A percentile compares a stretch with the other conserved stretches of the same genome.
These are phyloP conservation scores for Phyllotreta striolata DNA, from an alignment of 2,888 invertebrate species.

Conservation along the genomic window DNA sequence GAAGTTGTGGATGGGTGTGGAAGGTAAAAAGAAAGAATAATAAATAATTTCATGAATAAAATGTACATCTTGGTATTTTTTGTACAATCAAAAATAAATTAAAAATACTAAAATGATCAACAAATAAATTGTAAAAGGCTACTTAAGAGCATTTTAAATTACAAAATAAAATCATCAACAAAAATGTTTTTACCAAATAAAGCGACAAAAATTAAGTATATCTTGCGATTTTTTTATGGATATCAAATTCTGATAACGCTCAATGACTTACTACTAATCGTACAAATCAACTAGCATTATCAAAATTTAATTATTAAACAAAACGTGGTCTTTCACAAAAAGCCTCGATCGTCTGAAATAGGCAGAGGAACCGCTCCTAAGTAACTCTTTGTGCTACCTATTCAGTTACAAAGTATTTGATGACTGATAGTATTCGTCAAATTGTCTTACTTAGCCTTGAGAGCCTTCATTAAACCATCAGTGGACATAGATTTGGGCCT, in stretches of 20 bases:
- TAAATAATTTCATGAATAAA: constrained; percentile 39
- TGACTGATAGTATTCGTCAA: constrained; percentile 1
- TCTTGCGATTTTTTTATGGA: not conserved
- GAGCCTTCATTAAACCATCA: constrained; percentile 65
- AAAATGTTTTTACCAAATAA: not conserved
- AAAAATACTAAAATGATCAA: constrained; percentile 29
- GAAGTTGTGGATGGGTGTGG: too few relatives aligned
- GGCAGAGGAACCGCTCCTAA: constrained; percentile 15
- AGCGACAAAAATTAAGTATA: too few relatives aligned
- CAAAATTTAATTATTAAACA: constrained; percentile 5
- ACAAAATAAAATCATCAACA: not conserved
- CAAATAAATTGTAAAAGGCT: constrained; percentile 28
- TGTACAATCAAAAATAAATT: constrained; percentile 40
- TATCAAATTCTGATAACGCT: too few relatives aligned
- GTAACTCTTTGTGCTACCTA: constrained; percentile 25
- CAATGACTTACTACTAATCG: not conserved
- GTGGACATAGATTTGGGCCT: constrained; percentile 88
- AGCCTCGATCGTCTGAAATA: constrained; percentile 6
- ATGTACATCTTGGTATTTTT: constrained; percentile 38
- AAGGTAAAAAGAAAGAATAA: constrained; percentile 15
- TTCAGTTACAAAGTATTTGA: constrained; percentile 13
- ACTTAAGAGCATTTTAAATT: constrained; percentile 22
- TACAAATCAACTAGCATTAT: not conserved
- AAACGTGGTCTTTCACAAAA: not conserved
- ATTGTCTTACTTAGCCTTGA: constrained; percentile 43